phyloP scores from a whole-genome alignment of 2,888 invertebrate genomes.

The Thecophora atra region DNA sequence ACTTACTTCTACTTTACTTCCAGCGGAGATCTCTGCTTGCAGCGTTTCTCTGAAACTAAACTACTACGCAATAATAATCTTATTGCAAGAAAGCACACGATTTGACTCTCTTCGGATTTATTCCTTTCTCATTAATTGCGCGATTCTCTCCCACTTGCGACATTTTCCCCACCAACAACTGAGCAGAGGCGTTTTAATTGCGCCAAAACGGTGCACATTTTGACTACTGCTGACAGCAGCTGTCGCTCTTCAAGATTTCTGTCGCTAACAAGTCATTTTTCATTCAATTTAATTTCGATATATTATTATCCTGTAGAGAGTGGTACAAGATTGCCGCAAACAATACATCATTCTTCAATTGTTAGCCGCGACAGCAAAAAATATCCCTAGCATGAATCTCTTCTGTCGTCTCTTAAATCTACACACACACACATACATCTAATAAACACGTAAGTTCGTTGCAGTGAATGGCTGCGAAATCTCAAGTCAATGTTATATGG shows the following conservation, averaged over 20 bases:
- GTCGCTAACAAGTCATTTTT: too few relatives aligned
- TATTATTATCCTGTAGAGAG: too few relatives aligned
- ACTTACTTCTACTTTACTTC: too few relatives aligned
- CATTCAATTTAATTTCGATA: too few relatives aligned
- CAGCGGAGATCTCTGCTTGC: too few relatives aligned
- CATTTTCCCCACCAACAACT: not conserved
- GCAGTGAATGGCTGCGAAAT: not conserved
- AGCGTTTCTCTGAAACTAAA: too few relatives aligned
- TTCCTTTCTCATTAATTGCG: too few relatives aligned
- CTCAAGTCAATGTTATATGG: not conserved
- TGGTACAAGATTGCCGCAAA: too few relatives aligned
- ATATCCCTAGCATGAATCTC: conserved; percentile 20
- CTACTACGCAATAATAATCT: too few relatives aligned
- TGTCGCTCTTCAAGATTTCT: not conserved
- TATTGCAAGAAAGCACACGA: too few relatives aligned
- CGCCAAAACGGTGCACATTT: not conserved
- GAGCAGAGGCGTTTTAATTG: not conserved
- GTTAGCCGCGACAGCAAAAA: conserved; percentile 3
- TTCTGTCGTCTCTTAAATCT: not conserved
- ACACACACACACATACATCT: not conserved
- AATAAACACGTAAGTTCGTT: not conserved
- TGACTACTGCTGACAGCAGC: not conserved
- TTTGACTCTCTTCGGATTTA: too few relatives aligned
- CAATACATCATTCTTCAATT: not conserved
- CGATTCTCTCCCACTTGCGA: not conserved